Evolutionary conservation across 2,888 invertebrate species (phyloP).

Genomic region (Gryllus longicercus): DNA sequence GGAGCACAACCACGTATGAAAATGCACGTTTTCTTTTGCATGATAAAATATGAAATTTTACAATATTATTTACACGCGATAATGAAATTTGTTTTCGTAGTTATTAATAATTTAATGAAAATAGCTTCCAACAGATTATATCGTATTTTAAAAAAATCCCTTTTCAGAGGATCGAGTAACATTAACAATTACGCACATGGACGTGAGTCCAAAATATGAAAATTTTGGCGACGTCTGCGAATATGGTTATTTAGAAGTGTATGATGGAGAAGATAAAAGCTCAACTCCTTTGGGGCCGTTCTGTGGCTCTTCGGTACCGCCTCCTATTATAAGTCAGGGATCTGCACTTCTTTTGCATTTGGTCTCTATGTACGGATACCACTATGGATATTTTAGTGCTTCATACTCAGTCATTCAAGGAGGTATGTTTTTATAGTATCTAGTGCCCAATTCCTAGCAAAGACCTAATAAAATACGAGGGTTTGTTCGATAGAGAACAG

Average conservation of each 20-base stretch:
- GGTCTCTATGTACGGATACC: slow-evolving; percentile 33
- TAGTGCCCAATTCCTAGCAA: background rate
- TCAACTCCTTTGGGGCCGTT: slow-evolving; percentile 65
- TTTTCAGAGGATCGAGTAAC: slow-evolving; percentile 61
- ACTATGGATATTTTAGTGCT: slow-evolving; percentile 36
- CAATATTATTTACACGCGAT: too few species aligned
- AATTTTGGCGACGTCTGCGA: slow-evolving; percentile 35
- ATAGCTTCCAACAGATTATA: background rate
- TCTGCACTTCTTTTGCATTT: slow-evolving; percentile 48
- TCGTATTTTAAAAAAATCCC: slow-evolving; percentile 30
- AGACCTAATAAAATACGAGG: too few species aligned
- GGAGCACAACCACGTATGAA: slow-evolving; percentile 52
- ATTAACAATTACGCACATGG: slow-evolving; percentile 63
- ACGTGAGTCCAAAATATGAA: slow-evolving; percentile 43
- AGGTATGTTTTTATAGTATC: slow-evolving; percentile 46
- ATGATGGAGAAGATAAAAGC: slow-evolving; percentile 60
- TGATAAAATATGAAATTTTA: too few species aligned
- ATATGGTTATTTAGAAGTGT: slow-evolving; percentile 44
- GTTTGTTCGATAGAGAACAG: too few species aligned
- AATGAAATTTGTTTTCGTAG: too few species aligned
- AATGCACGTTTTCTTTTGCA: too few species aligned
- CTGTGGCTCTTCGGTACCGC: slow-evolving; percentile 56
- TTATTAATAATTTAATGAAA: too few species aligned
- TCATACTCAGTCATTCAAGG: slow-evolving; percentile 48
- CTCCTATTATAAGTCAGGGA: slow-evolving; percentile 65